Evolutionary conservation across 2,888 invertebrate genomes (phyloP).

Genomic region (Torymus auratus): DNA sequence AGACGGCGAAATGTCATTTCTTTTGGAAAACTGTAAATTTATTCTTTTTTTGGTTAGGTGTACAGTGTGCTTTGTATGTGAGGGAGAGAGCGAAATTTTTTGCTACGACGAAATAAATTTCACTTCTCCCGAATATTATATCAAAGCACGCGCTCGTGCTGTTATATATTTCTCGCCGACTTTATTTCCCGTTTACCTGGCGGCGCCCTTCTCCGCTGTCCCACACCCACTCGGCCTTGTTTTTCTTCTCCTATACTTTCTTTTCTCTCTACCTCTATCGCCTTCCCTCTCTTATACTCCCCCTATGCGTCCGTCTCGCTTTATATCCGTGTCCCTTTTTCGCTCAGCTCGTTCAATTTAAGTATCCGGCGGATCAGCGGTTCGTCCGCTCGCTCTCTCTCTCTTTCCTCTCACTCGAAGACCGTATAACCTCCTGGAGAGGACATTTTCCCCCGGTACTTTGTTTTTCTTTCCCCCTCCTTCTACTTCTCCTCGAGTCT

Average conservation of each 20-base stretch:
- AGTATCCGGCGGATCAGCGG: conserved; percentile 44
- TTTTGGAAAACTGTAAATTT: too few relatives aligned
- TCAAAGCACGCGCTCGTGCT: too few relatives aligned
- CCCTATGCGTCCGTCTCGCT: not conserved
- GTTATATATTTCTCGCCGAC: too few relatives aligned
- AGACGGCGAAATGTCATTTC: too few relatives aligned
- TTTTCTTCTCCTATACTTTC: conserved; percentile 7
- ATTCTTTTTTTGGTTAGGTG: too few relatives aligned
- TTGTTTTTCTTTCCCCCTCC: conserved; percentile 31
- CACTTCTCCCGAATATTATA: too few relatives aligned
- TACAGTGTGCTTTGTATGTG: too few relatives aligned
- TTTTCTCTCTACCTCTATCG: not conserved
- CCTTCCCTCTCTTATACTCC: not conserved
- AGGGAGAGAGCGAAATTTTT: too few relatives aligned
- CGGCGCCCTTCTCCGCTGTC: too few relatives aligned
- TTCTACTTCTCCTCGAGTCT: too few relatives aligned
- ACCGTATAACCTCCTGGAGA: conserved; percentile 10
- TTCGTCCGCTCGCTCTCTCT: conserved; percentile 9
- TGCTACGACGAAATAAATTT: too few relatives aligned
- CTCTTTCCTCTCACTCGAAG: conserved; percentile 8
- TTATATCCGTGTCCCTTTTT: conserved; percentile 15
- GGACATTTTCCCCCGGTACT: conserved; percentile 40
- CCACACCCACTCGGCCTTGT: not conserved
- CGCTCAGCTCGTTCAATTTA: conserved; percentile 45
- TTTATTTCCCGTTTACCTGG: too few relatives aligned